Evolutionary conservation across 1,140 invertebrate species (phyloP).

Genomic region (Harpegnathos saltator): DNA sequence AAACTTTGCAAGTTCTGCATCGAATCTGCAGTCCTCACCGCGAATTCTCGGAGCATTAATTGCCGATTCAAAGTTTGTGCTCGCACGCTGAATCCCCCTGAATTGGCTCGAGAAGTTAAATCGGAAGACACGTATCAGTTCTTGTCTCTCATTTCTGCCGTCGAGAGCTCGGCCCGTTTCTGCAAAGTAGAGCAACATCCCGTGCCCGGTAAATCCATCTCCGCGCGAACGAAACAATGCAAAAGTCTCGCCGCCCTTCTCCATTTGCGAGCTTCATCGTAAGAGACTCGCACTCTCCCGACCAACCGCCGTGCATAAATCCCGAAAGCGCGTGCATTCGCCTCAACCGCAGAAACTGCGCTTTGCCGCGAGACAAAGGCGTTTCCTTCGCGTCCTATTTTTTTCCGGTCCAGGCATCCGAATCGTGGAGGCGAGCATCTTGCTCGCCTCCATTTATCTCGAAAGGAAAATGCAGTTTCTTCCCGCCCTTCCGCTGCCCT

Average conservation of each 20-base stretch:
- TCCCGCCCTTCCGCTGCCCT: neutral
- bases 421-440: neutral
- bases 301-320: constrained; percentile 28
- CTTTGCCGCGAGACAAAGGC: neutral
- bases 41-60: too few relatives aligned
- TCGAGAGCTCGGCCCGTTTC: neutral
- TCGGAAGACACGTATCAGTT: neutral
- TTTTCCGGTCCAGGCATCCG: neutral
- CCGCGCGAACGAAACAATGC: constrained; percentile 6
- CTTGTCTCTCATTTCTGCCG: neutral
- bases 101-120: neutral
- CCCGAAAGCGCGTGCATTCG: neutral
- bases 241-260: neutral
- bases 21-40: too few relatives aligned
- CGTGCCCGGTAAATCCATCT: neutral
- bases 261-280: neutral
- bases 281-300: neutral
- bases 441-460: constrained; percentile 5
- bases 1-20: too few relatives aligned
- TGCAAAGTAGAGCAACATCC: neutral
- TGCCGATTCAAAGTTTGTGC: too few relatives aligned
- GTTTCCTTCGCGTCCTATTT: constrained; percentile 18
- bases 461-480: neutral
- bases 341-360: constrained; percentile 1
- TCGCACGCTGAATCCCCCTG: too few relatives aligned